Evolutionary conservation across 2,888 invertebrate genomes (phyloP).

Genomic region (Silvanus unidentatus): DNA sequence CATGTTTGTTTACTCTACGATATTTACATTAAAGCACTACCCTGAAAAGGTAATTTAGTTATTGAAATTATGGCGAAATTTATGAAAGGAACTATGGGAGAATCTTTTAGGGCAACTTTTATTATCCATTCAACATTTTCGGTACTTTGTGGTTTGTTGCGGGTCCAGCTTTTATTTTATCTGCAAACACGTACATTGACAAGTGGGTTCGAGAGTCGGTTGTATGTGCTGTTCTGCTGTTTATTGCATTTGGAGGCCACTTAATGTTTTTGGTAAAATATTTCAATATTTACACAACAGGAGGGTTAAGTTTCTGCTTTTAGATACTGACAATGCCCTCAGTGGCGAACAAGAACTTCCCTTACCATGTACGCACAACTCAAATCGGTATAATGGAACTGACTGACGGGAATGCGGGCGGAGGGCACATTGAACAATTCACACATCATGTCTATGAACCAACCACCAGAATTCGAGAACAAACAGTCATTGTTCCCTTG

Average conservation of each 20-base stretch:
- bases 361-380: slow-evolving; percentile 82
- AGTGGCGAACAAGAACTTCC: slow-evolving; percentile 82
- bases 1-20: slow-evolving; percentile 62
- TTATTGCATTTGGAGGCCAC: slow-evolving; percentile 59
- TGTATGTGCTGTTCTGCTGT: slow-evolving; percentile 59
- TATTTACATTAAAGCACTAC: slow-evolving; percentile 76
- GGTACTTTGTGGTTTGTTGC: slow-evolving; percentile 85
- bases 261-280: slow-evolving; percentile 58
- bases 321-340: slow-evolving; percentile 78
- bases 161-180: slow-evolving; percentile 70
- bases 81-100: too few relatives aligned
- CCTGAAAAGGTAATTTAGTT: slow-evolving; percentile 76
- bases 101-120: slow-evolving; percentile 66
- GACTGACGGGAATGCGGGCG: slow-evolving; percentile 44
- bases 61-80: not conserved
- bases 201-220: slow-evolving; percentile 75
- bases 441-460: slow-evolving; percentile 62
- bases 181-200: slow-evolving; percentile 73
- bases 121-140: slow-evolving; percentile 74
- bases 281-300: not conserved
- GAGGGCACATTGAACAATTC: slow-evolving; percentile 53
- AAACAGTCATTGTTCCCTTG: slow-evolving; percentile 59
- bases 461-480: slow-evolving; percentile 43
- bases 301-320: slow-evolving; percentile 25
- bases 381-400: slow-evolving; percentile 70